Evolutionary conservation across 2,113 vertebrate species (phyloP).

Genomic region (Sminthopsis crassicaudata): DNA sequence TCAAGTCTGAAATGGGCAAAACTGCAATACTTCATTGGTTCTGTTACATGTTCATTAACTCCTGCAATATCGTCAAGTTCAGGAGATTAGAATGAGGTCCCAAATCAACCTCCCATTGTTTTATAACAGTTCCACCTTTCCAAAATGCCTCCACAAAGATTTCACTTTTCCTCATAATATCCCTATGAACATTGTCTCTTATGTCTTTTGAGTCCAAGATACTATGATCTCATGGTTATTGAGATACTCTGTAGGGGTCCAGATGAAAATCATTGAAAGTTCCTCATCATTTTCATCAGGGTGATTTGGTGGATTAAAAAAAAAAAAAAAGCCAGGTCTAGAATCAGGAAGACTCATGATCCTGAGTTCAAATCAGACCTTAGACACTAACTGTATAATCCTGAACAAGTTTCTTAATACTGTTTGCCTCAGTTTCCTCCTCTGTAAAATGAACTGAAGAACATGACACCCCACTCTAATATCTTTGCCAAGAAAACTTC

Average conservation of each 20-base stretch:
- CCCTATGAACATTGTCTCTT: background rate
- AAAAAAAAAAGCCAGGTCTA: too few species aligned
- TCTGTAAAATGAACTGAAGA: too few species aligned
- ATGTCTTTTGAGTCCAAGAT: background rate
- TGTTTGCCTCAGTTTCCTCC: too few species aligned
- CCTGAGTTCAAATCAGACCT: too few species aligned
- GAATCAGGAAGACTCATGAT: too few species aligned
- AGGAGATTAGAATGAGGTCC: background rate
- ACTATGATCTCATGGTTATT: background rate
- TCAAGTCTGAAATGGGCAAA: background rate
- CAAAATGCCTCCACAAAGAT: background rate
- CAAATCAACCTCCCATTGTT: background rate
- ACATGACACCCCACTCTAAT: too few species aligned
- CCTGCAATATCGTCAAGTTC: background rate
- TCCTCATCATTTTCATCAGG: background rate
- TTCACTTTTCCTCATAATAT: background rate
- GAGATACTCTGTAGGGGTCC: background rate
- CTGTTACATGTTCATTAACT: background rate
- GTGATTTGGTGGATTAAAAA: too few species aligned
- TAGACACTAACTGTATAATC: too few species aligned
- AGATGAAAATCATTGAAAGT: background rate
- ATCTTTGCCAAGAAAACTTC: too few species aligned
- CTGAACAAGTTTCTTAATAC: too few species aligned
- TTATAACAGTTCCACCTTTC: background rate
- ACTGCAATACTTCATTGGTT: background rate